phyloP scores from a whole-genome alignment of 2,888 invertebrate species.

The Drosophila macrothrix region DNA sequence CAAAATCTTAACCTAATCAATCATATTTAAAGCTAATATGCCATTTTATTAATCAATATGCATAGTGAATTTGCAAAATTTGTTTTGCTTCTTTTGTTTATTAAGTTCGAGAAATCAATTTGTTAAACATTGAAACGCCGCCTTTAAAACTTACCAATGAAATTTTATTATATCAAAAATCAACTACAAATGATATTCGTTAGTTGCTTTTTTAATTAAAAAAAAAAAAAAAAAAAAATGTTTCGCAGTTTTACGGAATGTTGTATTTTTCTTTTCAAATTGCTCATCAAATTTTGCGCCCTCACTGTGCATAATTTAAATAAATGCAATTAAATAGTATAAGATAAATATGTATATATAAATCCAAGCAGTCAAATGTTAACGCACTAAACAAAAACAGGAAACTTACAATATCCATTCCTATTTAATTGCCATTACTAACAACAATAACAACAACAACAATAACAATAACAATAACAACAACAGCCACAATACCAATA shows the following conservation, averaged over 20 bases:
- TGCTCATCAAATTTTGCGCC: not conserved
- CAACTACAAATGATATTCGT: not conserved
- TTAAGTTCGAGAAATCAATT: not conserved
- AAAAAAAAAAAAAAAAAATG: not conserved
- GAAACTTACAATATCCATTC: conserved; percentile 38
- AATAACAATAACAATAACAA: conserved; percentile 20
- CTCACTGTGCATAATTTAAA: conserved; percentile 66
- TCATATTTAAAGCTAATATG: conserved; percentile 38
- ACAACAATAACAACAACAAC: conserved; percentile 31
- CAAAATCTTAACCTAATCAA: conserved; percentile 16
- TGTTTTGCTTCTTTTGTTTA: not conserved
- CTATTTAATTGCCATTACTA: conserved; percentile 51
- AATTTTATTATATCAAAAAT: not conserved
- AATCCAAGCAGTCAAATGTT: conserved; percentile 28
- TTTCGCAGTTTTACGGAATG: not conserved
- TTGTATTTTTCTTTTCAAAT: not conserved
- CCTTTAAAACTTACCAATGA: not conserved
- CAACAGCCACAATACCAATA: conserved; percentile 16
- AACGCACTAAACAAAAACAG: conserved; percentile 19
- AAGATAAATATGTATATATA: conserved; percentile 51
- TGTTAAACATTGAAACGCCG: not conserved
- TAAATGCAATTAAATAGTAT: conserved; percentile 59
- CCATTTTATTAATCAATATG: conserved; percentile 40
- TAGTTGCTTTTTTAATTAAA: not conserved
- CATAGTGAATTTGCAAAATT: conserved; percentile 46